These are phyloP conservation scores for Sicus ferrugineus DNA, from an alignment of 2,888 invertebrate species.

Conservation along the genomic window DNA sequence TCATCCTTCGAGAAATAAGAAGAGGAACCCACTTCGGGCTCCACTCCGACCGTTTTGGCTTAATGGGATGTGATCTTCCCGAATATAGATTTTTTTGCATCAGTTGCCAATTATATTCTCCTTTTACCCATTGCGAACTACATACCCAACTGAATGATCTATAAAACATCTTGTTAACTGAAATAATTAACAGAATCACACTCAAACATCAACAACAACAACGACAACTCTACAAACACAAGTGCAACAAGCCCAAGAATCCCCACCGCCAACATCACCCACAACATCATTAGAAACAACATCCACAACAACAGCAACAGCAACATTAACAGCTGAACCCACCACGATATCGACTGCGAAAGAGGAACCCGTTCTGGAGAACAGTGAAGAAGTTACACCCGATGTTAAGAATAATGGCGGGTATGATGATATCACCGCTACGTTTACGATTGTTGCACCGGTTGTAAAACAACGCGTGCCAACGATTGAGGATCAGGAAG, in stretches of 20 bases:
- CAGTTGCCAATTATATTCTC: background rate
- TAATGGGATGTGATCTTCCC: too few relatives aligned
- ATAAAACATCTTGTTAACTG: conserved; percentile 53
- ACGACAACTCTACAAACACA: conserved; percentile 46
- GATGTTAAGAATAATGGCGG: conserved; percentile 42
- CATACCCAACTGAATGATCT: conserved; percentile 1
- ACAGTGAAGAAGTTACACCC: conserved; percentile 37
- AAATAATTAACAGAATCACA: conserved; percentile 64
- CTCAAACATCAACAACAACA: conserved; percentile 52
- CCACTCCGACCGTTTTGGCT: too few relatives aligned
- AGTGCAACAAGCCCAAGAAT: conserved; percentile 63
- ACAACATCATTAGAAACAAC: conserved; percentile 43
- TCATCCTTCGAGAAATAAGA: too few relatives aligned
- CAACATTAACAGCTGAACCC: conserved; percentile 50
- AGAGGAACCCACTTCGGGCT: too few relatives aligned
- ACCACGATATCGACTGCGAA: conserved; percentile 43
- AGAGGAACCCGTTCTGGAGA: conserved; percentile 40
- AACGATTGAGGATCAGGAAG: conserved; percentile 36
- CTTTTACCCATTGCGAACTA: background rate
- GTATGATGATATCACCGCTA: conserved; percentile 22
- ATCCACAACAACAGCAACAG: conserved; percentile 66
- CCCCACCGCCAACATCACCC: conserved; percentile 52
- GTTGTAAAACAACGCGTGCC: background rate
- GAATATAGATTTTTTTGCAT: too few relatives aligned
- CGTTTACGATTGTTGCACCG: conserved; percentile 2